These are phyloP conservation scores for Poecile montanus DNA, from an alignment of 2,797 vertebrate genomes.

Conservation along the genomic window DNA sequence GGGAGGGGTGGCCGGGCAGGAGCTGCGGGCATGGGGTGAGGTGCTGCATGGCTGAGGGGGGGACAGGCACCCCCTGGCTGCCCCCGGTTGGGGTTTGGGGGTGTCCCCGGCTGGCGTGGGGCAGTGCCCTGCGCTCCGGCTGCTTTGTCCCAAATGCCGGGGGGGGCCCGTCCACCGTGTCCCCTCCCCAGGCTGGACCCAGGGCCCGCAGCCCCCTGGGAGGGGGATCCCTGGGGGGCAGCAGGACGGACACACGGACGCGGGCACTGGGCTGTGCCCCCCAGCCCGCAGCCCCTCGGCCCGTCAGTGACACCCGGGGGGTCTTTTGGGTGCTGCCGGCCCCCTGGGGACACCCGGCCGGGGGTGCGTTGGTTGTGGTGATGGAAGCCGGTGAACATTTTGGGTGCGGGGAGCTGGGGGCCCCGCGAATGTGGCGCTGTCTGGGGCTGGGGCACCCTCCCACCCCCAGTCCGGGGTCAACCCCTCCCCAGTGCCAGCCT, in stretches of 20 bases:
- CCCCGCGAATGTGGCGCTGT: neutral
- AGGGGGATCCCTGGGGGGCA: slow-evolving; percentile 25
- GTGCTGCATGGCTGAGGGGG: neutral
- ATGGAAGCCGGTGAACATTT: neutral
- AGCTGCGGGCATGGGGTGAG: neutral
- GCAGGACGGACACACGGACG: neutral
- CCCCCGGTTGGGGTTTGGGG: neutral
- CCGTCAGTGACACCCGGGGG: neutral
- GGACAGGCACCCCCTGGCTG: neutral
- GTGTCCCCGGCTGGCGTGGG: neutral
- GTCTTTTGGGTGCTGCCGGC: neutral
- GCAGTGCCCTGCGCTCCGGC: neutral
- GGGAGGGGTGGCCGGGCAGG: neutral
- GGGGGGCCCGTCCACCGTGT: neutral
- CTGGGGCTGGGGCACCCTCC: neutral
- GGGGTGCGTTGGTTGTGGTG: neutral
- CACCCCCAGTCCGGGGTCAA: neutral
- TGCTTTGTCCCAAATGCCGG: neutral
- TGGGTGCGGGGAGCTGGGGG: neutral
- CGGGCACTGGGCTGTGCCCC: neutral
- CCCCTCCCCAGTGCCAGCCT: neutral
- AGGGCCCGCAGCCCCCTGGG: neutral
- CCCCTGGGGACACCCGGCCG: neutral
- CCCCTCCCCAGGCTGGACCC: slow-evolving; percentile 25
- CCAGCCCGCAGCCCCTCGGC: neutral